These are phyloP conservation scores for Gymnoscopelus braueri DNA, from an alignment of 2,797 vertebrate species.

Conservation along the genomic window DNA sequence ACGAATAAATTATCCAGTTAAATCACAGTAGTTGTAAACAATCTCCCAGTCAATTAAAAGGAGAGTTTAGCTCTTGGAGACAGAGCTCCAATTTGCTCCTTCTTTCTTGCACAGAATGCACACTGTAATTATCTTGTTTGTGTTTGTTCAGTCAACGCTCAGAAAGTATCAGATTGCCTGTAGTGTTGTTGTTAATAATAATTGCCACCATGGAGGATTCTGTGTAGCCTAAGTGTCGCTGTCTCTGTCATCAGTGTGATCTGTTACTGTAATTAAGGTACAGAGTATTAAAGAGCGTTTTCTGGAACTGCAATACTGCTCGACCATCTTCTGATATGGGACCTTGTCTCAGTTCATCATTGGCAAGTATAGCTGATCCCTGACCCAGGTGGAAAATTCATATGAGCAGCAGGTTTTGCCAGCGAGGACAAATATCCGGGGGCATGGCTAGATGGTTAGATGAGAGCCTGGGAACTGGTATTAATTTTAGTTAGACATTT, in stretches of 20 bases:
- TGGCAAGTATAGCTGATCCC: not conserved
- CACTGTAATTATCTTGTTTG: not conserved
- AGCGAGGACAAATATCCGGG: slow-evolving; percentile 17
- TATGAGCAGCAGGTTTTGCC: slow-evolving; percentile 15
- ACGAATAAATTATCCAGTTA: not conserved
- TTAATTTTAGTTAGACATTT: slow-evolving; percentile 29
- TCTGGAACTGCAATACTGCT: not conserved
- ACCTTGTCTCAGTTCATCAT: slow-evolving; percentile 13
- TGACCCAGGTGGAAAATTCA: slow-evolving; percentile 3
- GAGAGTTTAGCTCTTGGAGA: not conserved
- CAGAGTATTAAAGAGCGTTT: not conserved
- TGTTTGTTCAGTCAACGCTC: not conserved
- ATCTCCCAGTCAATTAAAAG: not conserved
- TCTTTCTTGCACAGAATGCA: not conserved
- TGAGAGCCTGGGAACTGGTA: slow-evolving; percentile 9
- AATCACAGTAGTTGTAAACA: not conserved
- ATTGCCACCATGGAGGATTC: not conserved
- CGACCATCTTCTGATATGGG: not conserved
- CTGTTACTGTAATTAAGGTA: not conserved
- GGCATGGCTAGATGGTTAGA: slow-evolving; percentile 5
- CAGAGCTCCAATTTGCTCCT: not conserved
- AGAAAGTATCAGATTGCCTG: not conserved
- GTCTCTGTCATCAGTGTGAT: not conserved
- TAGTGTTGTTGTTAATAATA: not conserved
- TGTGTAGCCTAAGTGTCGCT: not conserved